Evolutionary conservation across 2,113 vertebrate species (phyloP).

Genomic region (Eulacestoma nigropectus): DNA sequence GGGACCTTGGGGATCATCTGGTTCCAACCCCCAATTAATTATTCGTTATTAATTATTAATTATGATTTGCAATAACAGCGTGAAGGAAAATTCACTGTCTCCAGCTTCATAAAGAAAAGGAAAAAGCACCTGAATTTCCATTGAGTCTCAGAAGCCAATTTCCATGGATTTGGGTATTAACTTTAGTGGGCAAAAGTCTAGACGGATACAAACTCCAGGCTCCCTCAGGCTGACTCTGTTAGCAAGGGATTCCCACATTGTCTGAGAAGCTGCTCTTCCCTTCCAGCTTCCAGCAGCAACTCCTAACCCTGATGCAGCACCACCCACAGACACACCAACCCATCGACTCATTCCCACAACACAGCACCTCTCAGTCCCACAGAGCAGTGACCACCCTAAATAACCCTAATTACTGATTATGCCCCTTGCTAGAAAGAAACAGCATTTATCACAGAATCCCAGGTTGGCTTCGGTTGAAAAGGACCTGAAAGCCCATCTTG

Average conservation of each 20-base stretch:
- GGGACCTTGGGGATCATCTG: not conserved
- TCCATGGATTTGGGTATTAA: not conserved
- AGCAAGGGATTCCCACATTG: not conserved
- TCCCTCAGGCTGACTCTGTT: not conserved
- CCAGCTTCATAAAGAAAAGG: not conserved
- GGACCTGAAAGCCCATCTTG: not conserved
- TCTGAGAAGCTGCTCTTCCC: not conserved
- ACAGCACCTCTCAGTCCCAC: not conserved
- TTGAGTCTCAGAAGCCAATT: not conserved
- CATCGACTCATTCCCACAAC: not conserved
- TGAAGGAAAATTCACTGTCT: not conserved
- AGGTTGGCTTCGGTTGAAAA: not conserved
- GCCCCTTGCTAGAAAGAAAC: not conserved
- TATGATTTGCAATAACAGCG: not conserved
- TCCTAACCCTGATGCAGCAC: not conserved
- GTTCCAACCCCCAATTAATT: not conserved
- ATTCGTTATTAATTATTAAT: not conserved
- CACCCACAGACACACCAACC: not conserved
- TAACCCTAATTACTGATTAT: not conserved
- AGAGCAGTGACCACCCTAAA: not conserved
- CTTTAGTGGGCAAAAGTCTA: not conserved
- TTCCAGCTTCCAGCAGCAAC: not conserved
- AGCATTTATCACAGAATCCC: not conserved
- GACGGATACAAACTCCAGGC: not conserved
- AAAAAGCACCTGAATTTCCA: not conserved